Percentiles rank a stretch among this genome's conserved stretches.
phyloP scores from a whole-genome alignment of 2,888 invertebrate genomes.

The Empis stercorea region DNA sequence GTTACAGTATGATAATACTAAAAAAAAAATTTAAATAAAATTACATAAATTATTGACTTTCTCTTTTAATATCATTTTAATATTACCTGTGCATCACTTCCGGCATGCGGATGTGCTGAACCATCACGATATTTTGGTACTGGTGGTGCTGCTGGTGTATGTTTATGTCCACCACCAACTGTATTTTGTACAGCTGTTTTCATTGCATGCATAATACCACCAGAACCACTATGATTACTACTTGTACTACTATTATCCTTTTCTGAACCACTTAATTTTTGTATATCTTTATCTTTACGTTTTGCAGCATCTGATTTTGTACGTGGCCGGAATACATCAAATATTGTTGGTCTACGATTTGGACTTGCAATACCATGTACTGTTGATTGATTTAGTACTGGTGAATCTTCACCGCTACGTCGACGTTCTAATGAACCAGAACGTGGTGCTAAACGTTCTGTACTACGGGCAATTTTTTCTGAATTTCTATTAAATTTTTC shows the following conservation, averaged over 20 bases:
- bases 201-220: slow-evolving; percentile 66
- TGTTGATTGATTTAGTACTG: slow-evolving; percentile 35
- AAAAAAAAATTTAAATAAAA: not conserved
- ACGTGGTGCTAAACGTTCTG: slow-evolving; percentile 30
- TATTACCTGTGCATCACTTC: slow-evolving; percentile 41
- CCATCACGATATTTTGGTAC: slow-evolving; percentile 46
- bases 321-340: slow-evolving; percentile 67
- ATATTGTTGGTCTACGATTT: slow-evolving; percentile 57
- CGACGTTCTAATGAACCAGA: slow-evolving; percentile 35
- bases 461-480: slow-evolving; percentile 35
- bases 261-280: slow-evolving; percentile 19
- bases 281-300: slow-evolving; percentile 20
- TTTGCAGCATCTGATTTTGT: slow-evolving; percentile 66
- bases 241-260: slow-evolving; percentile 27
- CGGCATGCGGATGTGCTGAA: slow-evolving; percentile 56
- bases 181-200: slow-evolving; percentile 60
- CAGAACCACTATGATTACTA: slow-evolving; percentile 25
- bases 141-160: slow-evolving; percentile 20
- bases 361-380: slow-evolving; percentile 47
- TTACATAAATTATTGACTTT: not conserved
- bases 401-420: slow-evolving; percentile 35
- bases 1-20: slow-evolving; percentile 53
- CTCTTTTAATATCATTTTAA: no score
- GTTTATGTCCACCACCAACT: slow-evolving; percentile 25
- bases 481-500: slow-evolving; percentile 34